Conservation (phyloP, 1,140 invertebrate species). For the Scaptomyza graminum region DNA sequence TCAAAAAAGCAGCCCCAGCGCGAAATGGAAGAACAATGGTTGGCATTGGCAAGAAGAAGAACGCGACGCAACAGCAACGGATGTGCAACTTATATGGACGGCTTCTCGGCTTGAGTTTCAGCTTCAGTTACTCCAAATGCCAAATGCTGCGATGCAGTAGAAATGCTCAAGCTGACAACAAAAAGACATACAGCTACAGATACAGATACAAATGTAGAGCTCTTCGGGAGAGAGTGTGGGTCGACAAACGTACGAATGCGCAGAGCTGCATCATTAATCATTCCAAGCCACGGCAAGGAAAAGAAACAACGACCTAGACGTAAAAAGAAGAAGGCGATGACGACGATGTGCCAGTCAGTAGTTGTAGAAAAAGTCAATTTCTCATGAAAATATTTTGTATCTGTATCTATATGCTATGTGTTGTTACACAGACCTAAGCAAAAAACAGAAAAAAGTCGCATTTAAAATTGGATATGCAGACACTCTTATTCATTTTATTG, state of each 20-base stretch:
- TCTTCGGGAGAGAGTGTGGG: slow-evolving; percentile 34
- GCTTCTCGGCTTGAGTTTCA: slow-evolving; percentile 31
- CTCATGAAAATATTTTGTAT: slow-evolving; percentile 82
- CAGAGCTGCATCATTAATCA: slow-evolving; percentile 82
- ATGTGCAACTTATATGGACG: slow-evolving; percentile 55
- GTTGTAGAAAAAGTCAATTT: slow-evolving; percentile 80
- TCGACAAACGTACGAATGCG: slow-evolving; percentile 73
- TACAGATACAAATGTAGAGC: slow-evolving; percentile 37
- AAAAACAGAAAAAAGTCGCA: slow-evolving; percentile 1
- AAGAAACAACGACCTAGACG: slow-evolving; percentile 58
- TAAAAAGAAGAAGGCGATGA: slow-evolving; percentile 53
- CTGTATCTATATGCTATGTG: slow-evolving; percentile 70
- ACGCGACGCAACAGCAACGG: slow-evolving; percentile 23
- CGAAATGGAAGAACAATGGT: neutral
- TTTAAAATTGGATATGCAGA: slow-evolving; percentile 31
- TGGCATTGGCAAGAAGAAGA: neutral
- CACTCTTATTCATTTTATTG: slow-evolving; percentile 38
- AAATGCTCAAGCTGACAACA: slow-evolving; percentile 54
- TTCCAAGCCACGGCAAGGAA: slow-evolving; percentile 60
- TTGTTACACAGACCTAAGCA: slow-evolving; percentile 28
- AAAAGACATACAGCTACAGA: slow-evolving; percentile 44
- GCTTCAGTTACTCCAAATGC: slow-evolving; percentile 46
- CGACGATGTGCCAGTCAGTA: slow-evolving; percentile 44
- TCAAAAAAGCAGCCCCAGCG: slow-evolving; percentile 44
- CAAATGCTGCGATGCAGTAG: slow-evolving; percentile 64